These are phyloP conservation scores for Orientallactaga sibirica DNA, from an alignment of 2,797 vertebrate species.

Conservation along the genomic window DNA sequence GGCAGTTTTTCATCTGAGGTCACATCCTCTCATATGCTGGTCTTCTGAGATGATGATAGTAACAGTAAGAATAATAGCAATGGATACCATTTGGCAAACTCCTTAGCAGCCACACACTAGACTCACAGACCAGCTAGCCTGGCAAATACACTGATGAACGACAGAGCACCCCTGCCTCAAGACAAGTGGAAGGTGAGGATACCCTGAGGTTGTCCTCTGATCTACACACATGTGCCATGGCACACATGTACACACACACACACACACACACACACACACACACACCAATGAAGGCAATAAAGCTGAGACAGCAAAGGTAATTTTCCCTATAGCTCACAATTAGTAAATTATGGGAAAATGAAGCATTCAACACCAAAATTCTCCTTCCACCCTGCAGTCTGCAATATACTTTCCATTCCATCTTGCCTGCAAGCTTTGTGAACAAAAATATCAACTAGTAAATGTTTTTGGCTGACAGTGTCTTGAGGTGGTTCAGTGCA, in stretches of 20 bases:
- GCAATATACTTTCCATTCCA: not conserved
- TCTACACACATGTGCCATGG: too few relatives aligned
- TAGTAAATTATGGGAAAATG: not conserved
- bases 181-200: too few relatives aligned
- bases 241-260: too few relatives aligned
- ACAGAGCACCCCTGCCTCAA: too few relatives aligned
- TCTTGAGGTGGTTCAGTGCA: not conserved
- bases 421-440: not conserved
- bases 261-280: too few relatives aligned
- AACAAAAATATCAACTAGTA: constrained; percentile 23
- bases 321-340: not conserved
- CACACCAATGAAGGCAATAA: not conserved
- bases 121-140: too few relatives aligned
- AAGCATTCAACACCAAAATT: not conserved
- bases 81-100: not conserved
- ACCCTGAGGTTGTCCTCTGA: too few relatives aligned
- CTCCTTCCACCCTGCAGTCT: not conserved
- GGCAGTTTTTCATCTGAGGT: constrained; percentile 6
- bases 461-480: not conserved
- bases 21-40: not conserved
- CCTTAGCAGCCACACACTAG: rapidly evolving
- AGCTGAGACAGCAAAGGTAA: not conserved
- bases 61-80: not conserved
- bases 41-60: not conserved
- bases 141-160: too few relatives aligned